Evolutionary conservation across 2,888 invertebrate species (phyloP), one percentile per base, ranked within the genome.

Genomic region (Ganaspis brasiliensis): DNA sequence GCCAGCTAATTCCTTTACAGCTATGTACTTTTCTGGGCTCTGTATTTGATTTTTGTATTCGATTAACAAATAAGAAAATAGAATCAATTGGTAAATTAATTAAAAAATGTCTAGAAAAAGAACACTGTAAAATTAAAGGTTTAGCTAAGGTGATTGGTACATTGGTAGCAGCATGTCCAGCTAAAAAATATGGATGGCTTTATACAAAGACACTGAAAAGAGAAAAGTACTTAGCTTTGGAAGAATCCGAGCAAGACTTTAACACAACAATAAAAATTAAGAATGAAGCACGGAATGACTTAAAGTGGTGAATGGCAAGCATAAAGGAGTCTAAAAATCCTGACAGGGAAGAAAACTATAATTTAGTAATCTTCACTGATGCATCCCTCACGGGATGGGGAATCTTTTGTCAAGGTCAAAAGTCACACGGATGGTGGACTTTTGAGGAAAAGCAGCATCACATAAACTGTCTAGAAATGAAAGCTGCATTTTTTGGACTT

Each of bases 141-240:
- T 75, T 82, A 19, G 77, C 79, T 0, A 35, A 77, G 5, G 59
- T 82, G n/a, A 72, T 82, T n/a, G 79, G 82, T 1, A 31, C 57
- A 5, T 16, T 82, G 9, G 57, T 73, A 5, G 61, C 82, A 12
- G 72, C 57, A 12, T 82, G 79, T 19, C 72, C 75, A 10, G 78
- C 81, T 0, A 31, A 80, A 0, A 57, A 74, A 74, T 81, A 81
- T 56, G 79, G 76, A 0, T 63, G 76, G 4, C 9, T 76, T 4
- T 78, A 79, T 37, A 76, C 72, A 0, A 80, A 80, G 21, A 1
- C n/a, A 0, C 52, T 81, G 3, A 74, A 80, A 63, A 72, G 79
- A 4, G 45, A 49, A 8, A 75, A 72, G n/a, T 81, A 71, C 14
- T 37, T 78, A 14, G 76, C 24, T 4, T 37, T 81, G 1, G 6